These are phyloP conservation scores for Polymixis lichenea DNA, from an alignment of 2,888 invertebrate genomes.

Conservation along the genomic window DNA sequence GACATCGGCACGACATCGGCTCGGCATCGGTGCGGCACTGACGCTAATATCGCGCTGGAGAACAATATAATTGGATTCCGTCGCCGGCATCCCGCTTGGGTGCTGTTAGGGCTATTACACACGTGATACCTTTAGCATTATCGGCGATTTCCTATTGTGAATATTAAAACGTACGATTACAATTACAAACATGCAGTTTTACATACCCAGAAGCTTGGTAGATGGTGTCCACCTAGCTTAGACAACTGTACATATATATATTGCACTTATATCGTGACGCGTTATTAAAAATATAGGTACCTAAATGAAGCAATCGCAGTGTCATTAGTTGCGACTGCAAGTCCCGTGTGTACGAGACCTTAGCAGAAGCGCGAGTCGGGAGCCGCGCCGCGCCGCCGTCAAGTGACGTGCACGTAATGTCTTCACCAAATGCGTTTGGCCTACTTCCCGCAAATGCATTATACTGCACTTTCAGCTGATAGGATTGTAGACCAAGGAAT, in stretches of 20 bases:
- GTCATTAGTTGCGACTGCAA: background rate
- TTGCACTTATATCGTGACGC: background rate
- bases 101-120: constrained; percentile 44
- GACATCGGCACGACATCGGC: constrained; percentile 6
- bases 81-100: constrained; percentile 56
- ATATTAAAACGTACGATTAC: background rate
- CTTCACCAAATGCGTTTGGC: constrained; percentile 54
- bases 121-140: constrained; percentile 22
- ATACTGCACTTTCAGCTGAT: constrained; percentile 28
- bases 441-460: constrained; percentile 44
- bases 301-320: background rate
- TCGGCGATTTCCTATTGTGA: background rate
- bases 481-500: constrained; percentile 6
- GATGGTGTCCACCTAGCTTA: too few relatives aligned
- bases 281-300: background rate
- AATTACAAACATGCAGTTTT: background rate
- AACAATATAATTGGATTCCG: constrained; percentile 68
- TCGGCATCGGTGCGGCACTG: constrained; percentile 8
- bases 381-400: constrained; percentile 1
- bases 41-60: constrained; percentile 58
- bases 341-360: background rate
- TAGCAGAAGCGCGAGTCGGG: background rate
- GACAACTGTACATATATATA: background rate
- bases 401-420: constrained; percentile 47
- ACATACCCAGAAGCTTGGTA: background rate